Base-by-base conservation (phyloP, 2,888 invertebrate species). In the Sicus ferrugineus region DNA sequence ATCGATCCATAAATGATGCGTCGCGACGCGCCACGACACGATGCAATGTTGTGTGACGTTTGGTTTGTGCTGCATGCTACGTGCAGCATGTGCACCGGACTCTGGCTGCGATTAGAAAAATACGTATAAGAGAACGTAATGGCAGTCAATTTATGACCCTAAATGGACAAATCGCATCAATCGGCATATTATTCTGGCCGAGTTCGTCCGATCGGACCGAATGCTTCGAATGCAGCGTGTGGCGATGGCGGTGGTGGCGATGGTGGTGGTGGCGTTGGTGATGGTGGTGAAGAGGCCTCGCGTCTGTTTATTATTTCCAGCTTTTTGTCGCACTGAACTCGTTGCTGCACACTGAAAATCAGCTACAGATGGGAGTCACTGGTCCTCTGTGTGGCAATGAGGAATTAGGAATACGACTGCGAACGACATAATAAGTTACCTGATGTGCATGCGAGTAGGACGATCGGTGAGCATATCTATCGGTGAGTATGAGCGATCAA, bases 71-170 rank as follows among this genome's bases (percentile, higher is more conserved):
- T 48, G 1, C 16, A 6, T 19, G 48, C 6, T 52, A 28, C 26
- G 28, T 28, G 26, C 54, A 26, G 54, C 54, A 54, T 54, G 3
- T 23, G 14, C 26, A 14, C 26, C 54, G 26, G 9, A 54, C 2
- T 26, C 42, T 42, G 14, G 26, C 26, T 23, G 11, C 26, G 26
- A 28, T 5, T 23, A 54, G 3, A 26, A 5, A n/a, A 23, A 62
- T 50, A 50, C 48, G 3, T 50, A 19, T 28, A 38, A n/a, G 66
- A 48, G 68, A 52, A 68, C 63, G 62, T 72, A 73, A 72, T 72
- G 70, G 67, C 50, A 72, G 72, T 70, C 69, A 72, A 72, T 72
- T 67, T 69, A 72, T 69, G 72, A 65, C 69, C 72, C 59, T 70
- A 73, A 72, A 73, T 69, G 73, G 72, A 69, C 62, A 69, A 62